Evolutionary conservation across 2,888 invertebrate genomes (phyloP).

Genomic region (Mesoligia furuncula): DNA sequence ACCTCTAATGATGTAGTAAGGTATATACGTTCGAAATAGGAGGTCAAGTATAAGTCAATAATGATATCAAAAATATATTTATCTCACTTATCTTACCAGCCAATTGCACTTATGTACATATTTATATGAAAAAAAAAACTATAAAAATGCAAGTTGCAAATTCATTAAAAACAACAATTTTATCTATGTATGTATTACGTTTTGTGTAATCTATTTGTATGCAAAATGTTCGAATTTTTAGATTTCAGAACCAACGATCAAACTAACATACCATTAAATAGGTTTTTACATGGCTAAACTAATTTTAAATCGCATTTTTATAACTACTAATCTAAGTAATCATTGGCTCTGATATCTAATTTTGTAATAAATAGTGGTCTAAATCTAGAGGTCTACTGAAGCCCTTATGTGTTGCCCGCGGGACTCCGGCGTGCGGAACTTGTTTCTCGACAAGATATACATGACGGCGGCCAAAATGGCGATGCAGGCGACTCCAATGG

Average conservation of each 20-base stretch:
- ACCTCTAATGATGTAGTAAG: not conserved
- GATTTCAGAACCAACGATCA: slow-evolving; percentile 47
- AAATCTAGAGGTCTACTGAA: slow-evolving; percentile 89
- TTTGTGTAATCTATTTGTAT: slow-evolving; percentile 40
- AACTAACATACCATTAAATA: slow-evolving; percentile 45
- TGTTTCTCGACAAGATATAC: slow-evolving; percentile 91
- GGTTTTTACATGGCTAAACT: slow-evolving; percentile 49
- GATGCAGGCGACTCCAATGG: slow-evolving; percentile 92
- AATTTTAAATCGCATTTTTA: slow-evolving; percentile 50
- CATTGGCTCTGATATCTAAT: slow-evolving; percentile 54
- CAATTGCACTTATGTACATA: slow-evolving; percentile 55
- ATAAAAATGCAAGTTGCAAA: slow-evolving; percentile 58
- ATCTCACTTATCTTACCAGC: slow-evolving; percentile 16
- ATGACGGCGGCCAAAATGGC: slow-evolving; percentile 92
- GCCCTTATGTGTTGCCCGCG: slow-evolving; percentile 87
- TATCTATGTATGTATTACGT: slow-evolving; percentile 11
- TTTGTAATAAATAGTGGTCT: slow-evolving; percentile 27
- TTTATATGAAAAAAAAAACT: slow-evolving; percentile 42
- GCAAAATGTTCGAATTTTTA: not conserved
- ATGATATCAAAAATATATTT: slow-evolving; percentile 32
- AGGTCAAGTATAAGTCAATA: slow-evolving; percentile 6
- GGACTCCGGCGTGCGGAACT: slow-evolving; percentile 87
- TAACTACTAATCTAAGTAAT: slow-evolving; percentile 35
- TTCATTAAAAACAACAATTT: slow-evolving; percentile 28
- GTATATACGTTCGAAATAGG: slow-evolving; percentile 20